Conservation (phyloP, 2,113 vertebrate species). For the Perca flavescens region DNA sequence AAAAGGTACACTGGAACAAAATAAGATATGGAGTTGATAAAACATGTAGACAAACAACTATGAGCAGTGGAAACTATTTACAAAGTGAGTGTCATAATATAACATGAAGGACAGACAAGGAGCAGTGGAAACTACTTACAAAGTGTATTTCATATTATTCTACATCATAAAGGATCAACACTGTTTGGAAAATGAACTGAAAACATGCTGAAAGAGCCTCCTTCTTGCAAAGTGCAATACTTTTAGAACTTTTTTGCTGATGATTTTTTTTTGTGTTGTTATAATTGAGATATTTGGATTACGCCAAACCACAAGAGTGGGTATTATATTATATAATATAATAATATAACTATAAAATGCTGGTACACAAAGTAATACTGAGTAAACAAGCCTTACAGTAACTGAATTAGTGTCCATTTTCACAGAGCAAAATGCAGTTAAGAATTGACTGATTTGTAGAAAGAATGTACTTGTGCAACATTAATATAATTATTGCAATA, state of each 20-base stretch:
- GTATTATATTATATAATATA: conserved; percentile 6
- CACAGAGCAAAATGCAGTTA: not conserved
- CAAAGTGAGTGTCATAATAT: conserved; percentile 12
- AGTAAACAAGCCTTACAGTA: not conserved
- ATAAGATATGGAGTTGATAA: not conserved
- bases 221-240: not conserved
- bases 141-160: conserved; percentile 4
- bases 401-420: not conserved
- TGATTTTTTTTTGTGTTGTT: not conserved
- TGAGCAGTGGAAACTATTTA: conserved; percentile 17
- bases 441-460: not conserved
- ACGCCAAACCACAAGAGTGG: not conserved
- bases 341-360: not conserved
- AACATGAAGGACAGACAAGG: not conserved
- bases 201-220: not conserved
- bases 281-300: not conserved
- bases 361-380: not conserved
- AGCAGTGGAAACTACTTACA: conserved; percentile 25
- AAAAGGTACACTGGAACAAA: not conserved
- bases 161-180: conserved; percentile 24
- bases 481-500: not conserved
- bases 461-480: not conserved
- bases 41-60: not conserved
- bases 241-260: not conserved
- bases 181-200: not conserved